Base-by-base conservation (phyloP, 2,113 vertebrate species). In the Asarcornis scutulata region DNA sequence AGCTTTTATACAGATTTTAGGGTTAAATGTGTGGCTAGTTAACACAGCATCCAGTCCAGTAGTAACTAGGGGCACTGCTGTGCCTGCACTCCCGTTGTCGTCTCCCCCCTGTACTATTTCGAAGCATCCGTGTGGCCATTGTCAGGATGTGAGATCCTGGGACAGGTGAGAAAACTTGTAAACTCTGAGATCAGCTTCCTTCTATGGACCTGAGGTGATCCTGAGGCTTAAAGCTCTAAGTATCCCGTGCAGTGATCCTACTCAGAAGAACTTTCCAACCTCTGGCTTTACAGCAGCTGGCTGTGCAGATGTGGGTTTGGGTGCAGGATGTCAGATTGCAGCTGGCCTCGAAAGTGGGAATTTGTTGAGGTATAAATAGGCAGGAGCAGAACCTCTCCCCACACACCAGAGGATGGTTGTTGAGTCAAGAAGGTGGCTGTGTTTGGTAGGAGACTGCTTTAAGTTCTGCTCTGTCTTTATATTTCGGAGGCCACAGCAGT, bases 371-470 rank as follows among this genome's bases (percentile, higher is more conserved):
- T 52, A 27, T 44, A 4, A n/a, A 16, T 31, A 11, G 29, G 11
- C n/a, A 34, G 29, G 16, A 11, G 2, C 1, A 7, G 32, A 56
- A 14, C 22, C 21, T 48, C 60, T 50, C 17, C 1, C 17, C 3
- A 1, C 4, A 0, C 12, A 2, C 25, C 17, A 17, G 44, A 42
- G 17, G 18, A 5, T 60, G 0, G 0, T 6, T 36, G 10, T 16
- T 59, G 64, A 20, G 67, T 27, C 25, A 8, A 17, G 31, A 32
- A 26, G 9, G 26, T 29, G 17, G 31, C 16, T 60, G 38, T n/a
- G 1, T n/a, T 58, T 69, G n/a, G 52, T 34, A n/a, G 46, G 55
- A 89, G 50, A 9, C 31, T 2, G 3, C 20, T 10, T 31, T 9
- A 42, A 74, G 15, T 11, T 72, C 26, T 63, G 11, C 22, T n/a